A percentile compares a stretch with the other conserved stretches of the same genome.
Evolutionary conservation across 2,888 invertebrate genomes (phyloP).

Genomic region (Thereva nobilitata): DNA sequence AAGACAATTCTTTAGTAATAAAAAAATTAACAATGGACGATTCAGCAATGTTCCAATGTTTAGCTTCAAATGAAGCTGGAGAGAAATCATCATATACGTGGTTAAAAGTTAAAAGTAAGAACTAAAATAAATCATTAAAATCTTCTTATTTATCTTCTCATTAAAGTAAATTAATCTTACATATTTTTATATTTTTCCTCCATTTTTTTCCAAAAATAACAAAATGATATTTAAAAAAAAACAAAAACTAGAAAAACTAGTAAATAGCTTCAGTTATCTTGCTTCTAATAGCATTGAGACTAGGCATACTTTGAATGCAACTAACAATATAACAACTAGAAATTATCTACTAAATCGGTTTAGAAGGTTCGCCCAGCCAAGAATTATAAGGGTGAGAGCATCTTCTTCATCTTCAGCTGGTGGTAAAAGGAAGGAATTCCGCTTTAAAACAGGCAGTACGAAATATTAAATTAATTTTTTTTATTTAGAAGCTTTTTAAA

Average conservation of each 20-base stretch:
- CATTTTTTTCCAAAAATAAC: slow-evolving; percentile 19
- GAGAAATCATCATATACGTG: slow-evolving; percentile 88
- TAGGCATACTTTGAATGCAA: slow-evolving; percentile 34
- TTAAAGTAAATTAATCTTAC: not conserved
- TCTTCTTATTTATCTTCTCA: slow-evolving; percentile 20
- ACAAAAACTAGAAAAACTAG: slow-evolving; percentile 35
- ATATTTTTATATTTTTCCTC: not conserved
- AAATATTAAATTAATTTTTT: slow-evolving; percentile 28
- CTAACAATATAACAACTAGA: slow-evolving; percentile 38
- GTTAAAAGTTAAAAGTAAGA: slow-evolving; percentile 95
- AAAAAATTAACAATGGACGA: slow-evolving; percentile 80
- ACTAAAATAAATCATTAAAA: slow-evolving; percentile 5
- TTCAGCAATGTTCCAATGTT: slow-evolving; percentile 94
- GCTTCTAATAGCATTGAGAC: slow-evolving; percentile 22
- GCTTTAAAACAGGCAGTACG: slow-evolving; percentile 69
- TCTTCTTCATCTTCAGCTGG: slow-evolving; percentile 52
- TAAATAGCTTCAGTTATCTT: slow-evolving; percentile 26
- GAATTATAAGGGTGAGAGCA: slow-evolving; percentile 65
- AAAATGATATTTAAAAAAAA: slow-evolving; percentile 26
- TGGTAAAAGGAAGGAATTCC: slow-evolving; percentile 56
- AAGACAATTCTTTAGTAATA: slow-evolving; percentile 82
- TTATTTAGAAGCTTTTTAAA: too few relatives aligned
- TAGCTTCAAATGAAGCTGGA: slow-evolving; percentile 88
- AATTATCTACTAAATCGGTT: slow-evolving; percentile 50
- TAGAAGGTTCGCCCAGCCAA: slow-evolving; percentile 61